Base-by-base conservation (phyloP, 2,888 invertebrate species). In the Pseudococcus viburni region DNA sequence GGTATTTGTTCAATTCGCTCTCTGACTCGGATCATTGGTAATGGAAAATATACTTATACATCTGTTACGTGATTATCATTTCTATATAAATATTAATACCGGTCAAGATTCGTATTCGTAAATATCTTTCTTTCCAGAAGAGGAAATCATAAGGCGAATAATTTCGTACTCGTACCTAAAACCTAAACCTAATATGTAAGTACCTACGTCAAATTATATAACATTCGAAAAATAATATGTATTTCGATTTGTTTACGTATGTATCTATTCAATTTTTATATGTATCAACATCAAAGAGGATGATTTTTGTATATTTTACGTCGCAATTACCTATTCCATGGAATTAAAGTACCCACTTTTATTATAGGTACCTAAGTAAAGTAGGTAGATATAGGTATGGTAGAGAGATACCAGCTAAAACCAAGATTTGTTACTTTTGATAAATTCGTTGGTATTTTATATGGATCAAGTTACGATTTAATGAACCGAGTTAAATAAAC, bases 381-480 rank as follows among this genome's bases (percentile, higher is more conserved):
- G 42, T 42, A 5, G 8, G 6, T 42, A 42, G 8, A 9, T 7
- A 42, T 42, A 42, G 8, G 6, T 42, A 6, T 8, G 42, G 42
- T 42, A 7, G 9, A 42, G 5, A 3, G 42, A 7, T 42, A 42
- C 42, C 42, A 42, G 3, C 26, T 33, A 55, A 19, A 59, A 22
- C 11, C 11, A 22, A 11, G 22, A 64, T 64, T 64, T 64, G 64
- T 64, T 64, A 64, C 12, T 22, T 22, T 64, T 64, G 22, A 64
- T 19, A 64, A 64, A 64, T 64, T 4, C 22, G 64, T 22, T 22
- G 3, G 4, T 46, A 33, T 46, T 83, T 83, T 46, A 83, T 46
- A 83, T 83, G 80, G 46, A 83, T 46, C 42, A 83, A 33, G 80
- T 83, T 83, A 46, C 46, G 80, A 83, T n/a, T 46, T 83, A 83